Conservation (phyloP, 2,797 vertebrate species). For the Scarus forsteni region DNA sequence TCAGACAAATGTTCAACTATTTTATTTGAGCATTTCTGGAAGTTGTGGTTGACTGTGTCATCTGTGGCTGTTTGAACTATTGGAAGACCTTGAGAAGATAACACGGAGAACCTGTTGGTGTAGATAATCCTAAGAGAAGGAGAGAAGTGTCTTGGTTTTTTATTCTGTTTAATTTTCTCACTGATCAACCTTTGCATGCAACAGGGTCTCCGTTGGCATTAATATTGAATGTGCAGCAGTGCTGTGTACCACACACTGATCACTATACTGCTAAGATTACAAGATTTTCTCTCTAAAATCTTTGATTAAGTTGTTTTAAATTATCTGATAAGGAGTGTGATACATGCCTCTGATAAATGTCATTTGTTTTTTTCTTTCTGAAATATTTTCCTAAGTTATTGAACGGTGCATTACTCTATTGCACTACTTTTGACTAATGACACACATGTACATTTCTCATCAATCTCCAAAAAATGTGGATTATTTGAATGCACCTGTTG, state of each 20-base stretch:
- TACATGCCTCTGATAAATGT: constrained; percentile 3
- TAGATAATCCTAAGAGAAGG: constrained; percentile 5
- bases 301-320: background rate
- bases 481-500: constrained; percentile 17
- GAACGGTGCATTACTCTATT: constrained; percentile 12
- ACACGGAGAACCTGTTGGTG: constrained; percentile 63
- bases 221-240: constrained; percentile 45
- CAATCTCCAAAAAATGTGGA: constrained; percentile 1
- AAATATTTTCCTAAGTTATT: background rate
- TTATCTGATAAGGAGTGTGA: background rate
- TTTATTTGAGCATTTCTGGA: background rate
- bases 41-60: background rate
- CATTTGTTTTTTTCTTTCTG: background rate
- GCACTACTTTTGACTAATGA: background rate
- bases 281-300: background rate
- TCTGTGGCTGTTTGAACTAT: constrained; percentile 3
- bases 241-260: background rate
- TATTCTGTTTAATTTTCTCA: background rate
- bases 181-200: constrained; percentile 69
- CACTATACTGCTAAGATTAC: constrained; percentile 1
- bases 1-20: constrained; percentile 3
- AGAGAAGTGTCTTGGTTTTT: background rate
- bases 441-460: background rate
- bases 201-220: constrained; percentile 77
- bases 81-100: background rate